phyloP scores from a whole-genome alignment of 1,140 invertebrate genomes.

The Pogonomyrmex californicus region DNA sequence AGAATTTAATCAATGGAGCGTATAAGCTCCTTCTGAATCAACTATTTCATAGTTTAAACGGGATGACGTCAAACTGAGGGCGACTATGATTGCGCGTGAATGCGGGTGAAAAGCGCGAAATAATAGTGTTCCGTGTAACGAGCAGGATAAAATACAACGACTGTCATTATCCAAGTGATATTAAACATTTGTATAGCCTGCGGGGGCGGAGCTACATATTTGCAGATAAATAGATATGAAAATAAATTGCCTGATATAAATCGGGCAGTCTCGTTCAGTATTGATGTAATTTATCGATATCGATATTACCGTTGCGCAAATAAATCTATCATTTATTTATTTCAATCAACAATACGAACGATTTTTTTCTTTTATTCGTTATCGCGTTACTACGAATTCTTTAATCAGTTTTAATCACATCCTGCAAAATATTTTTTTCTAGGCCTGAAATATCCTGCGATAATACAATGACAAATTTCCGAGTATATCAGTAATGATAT shows the following conservation, averaged over 20 bases:
- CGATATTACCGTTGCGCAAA: slow-evolving; percentile 3
- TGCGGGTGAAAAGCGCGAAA: slow-evolving; percentile 18
- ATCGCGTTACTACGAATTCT: not conserved
- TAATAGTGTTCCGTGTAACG: slow-evolving; percentile 23
- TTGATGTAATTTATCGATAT: not conserved
- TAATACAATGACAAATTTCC: not conserved
- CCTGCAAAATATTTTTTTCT: slow-evolving; percentile 2
- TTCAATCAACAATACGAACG: not conserved
- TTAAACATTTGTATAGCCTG: slow-evolving; percentile 1
- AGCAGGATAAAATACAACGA: not conserved
- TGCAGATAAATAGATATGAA: slow-evolving; percentile 12
- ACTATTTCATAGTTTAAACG: slow-evolving; percentile 39
- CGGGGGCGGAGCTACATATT: slow-evolving; percentile 10
- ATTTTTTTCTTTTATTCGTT: not conserved
- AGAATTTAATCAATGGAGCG: slow-evolving; percentile 25
- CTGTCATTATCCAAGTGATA: slow-evolving; percentile 24
- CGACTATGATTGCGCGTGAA: slow-evolving; percentile 24
- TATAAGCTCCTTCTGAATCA: slow-evolving; percentile 31
- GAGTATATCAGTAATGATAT: not conserved
- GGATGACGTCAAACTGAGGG: slow-evolving; percentile 34
- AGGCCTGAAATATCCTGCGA: not conserved
- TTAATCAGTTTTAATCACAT: slow-evolving; percentile 16
- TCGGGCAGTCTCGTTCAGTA: not conserved
- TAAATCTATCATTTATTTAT: slow-evolving; percentile 2
- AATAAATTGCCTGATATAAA: slow-evolving; percentile 35